A percentile compares a stretch with the other conserved stretches of the same genome.
These are phyloP conservation scores for Chelonoidis abingdonii DNA, from an alignment of 2,113 vertebrate genomes.

Conservation along the genomic window DNA sequence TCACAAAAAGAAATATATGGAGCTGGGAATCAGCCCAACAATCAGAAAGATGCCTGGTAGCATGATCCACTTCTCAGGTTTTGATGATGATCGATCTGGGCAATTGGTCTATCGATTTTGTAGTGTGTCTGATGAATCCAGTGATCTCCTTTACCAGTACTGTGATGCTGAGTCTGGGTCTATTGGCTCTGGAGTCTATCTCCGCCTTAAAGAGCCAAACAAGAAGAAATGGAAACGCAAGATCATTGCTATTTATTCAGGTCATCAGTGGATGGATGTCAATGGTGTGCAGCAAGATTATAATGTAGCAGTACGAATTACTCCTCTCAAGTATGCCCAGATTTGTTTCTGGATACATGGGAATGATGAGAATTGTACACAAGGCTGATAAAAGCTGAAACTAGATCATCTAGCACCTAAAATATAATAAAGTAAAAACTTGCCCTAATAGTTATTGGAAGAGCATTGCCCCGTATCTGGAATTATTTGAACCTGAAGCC, in stretches of 20 bases:
- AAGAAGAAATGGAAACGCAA: slow-evolving; percentile 94
- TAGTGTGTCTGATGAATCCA: slow-evolving; percentile 93
- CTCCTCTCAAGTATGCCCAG: slow-evolving; percentile 95
- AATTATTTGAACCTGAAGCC: slow-evolving; percentile 23
- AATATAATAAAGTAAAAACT: neutral
- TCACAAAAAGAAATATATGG: slow-evolving; percentile 91
- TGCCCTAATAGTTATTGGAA: neutral
- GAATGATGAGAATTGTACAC: slow-evolving; percentile 83
- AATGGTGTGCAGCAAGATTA: slow-evolving; percentile 92
- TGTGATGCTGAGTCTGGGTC: slow-evolving; percentile 95
- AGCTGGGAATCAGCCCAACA: slow-evolving; percentile 90
- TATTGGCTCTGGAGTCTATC: slow-evolving; percentile 94
- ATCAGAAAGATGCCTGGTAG: slow-evolving; percentile 89
- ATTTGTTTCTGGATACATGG: slow-evolving; percentile 97
- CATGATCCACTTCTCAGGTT: slow-evolving; percentile 97
- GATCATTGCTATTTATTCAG: slow-evolving; percentile 93
- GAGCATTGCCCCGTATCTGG: neutral
- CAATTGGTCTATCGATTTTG: slow-evolving; percentile 96
- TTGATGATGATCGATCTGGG: slow-evolving; percentile 90
- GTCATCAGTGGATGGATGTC: slow-evolving; percentile 95
- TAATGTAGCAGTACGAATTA: slow-evolving; percentile 96
- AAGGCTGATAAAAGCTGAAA: slow-evolving; percentile 70
- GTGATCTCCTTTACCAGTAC: slow-evolving; percentile 92
- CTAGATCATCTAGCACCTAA: neutral
- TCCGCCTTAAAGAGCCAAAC: slow-evolving; percentile 92